These are phyloP conservation scores for Matsumurasca onukii DNA, from an alignment of 1,140 invertebrate species.

Conservation along the genomic window DNA sequence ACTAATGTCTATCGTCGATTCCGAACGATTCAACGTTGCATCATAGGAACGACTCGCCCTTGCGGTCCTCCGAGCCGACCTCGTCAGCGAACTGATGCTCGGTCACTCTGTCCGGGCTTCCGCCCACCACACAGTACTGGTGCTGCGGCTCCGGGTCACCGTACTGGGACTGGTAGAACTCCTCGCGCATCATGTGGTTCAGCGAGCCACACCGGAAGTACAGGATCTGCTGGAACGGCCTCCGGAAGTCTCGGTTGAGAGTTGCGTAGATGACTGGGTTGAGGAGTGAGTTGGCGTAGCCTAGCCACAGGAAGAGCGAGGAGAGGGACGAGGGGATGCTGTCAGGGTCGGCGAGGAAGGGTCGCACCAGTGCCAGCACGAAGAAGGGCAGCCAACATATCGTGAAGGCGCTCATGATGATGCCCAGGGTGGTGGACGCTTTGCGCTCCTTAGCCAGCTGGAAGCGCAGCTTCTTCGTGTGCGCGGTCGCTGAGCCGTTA, in stretches of 20 bases:
- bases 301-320: conserved; percentile 80
- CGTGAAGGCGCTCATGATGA: conserved; percentile 96
- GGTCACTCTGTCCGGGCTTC: conserved; percentile 29
- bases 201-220: conserved; percentile 78
- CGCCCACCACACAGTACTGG: conserved; percentile 25
- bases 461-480: conserved; percentile 72
- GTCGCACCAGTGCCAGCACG: conserved; percentile 82
- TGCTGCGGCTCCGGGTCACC: conserved; percentile 61
- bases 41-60: conserved; percentile 37
- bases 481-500: conserved; percentile 36
- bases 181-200: conserved; percentile 88
- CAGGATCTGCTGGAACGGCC: conserved; percentile 88
- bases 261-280: conserved; percentile 95
- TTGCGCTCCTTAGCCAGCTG: conserved; percentile 88
- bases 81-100: conserved; percentile 33
- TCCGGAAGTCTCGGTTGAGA: conserved; percentile 87
- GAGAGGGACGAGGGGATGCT: conserved; percentile 61
- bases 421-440: conserved; percentile 93
- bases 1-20: neutral
- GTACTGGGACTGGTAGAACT: conserved; percentile 90
- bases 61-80: conserved; percentile 17
- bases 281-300: conserved; percentile 89
- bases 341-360: conserved; percentile 66
- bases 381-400: conserved; percentile 98
- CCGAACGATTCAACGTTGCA: conserved; percentile 15